Evolutionary conservation across 1,140 invertebrate genomes (phyloP).

Genomic region (Anoplophora glabripennis): DNA sequence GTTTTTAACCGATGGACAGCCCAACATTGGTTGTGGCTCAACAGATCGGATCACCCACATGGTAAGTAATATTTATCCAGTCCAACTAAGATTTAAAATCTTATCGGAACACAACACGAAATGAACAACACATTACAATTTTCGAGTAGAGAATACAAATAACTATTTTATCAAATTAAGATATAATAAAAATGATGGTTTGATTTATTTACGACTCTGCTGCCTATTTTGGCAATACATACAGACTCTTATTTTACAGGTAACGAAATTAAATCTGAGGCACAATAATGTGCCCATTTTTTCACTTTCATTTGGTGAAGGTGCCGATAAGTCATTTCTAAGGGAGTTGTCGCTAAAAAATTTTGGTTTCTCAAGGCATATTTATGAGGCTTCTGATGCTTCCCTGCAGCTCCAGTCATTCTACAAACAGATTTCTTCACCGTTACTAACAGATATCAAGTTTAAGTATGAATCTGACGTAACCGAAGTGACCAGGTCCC

Average conservation of each 20-base stretch:
- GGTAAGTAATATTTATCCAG: no score
- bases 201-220: no score
- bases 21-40: no score
- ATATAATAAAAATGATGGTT: no score
- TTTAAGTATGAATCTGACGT: slow-evolving; percentile 57
- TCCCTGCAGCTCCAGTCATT: slow-evolving; percentile 65
- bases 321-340: slow-evolving; percentile 63
- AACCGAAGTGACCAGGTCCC: slow-evolving; percentile 40
- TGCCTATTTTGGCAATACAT: no score
- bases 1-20: no score
- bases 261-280: not conserved
- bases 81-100: no score
- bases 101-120: no score
- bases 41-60: no score
- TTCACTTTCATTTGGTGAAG: slow-evolving; percentile 65
- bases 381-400: slow-evolving; percentile 67
- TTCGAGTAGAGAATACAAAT: no score
- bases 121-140: no score
- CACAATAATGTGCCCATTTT: slow-evolving; percentile 51
- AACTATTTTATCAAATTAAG: no score
- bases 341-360: slow-evolving; percentile 61
- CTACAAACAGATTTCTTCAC: slow-evolving; percentile 66
- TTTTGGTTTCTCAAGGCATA: slow-evolving; percentile 63
- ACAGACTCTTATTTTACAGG: not conserved
- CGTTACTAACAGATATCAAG: slow-evolving; percentile 61